These are phyloP conservation scores for Phalacrocorax pelagicus DNA, from an alignment of 2,113 vertebrate species.

Conservation along the genomic window DNA sequence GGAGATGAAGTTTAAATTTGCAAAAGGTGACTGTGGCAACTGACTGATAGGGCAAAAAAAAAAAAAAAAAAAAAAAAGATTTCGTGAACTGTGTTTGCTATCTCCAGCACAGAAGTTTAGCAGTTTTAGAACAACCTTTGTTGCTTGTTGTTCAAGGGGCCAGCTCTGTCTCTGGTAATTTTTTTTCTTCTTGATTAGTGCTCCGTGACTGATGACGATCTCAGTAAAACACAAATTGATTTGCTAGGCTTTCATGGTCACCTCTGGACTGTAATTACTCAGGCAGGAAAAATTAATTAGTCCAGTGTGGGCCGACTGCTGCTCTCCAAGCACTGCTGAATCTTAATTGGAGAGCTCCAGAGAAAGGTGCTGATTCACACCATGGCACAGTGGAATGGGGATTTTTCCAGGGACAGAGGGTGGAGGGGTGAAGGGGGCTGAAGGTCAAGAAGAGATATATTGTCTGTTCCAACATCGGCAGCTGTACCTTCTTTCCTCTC, in stretches of 20 bases:
- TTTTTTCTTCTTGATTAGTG: conserved; percentile 50
- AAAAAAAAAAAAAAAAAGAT: too few species aligned
- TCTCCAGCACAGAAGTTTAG: not conserved
- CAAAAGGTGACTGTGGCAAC: not conserved
- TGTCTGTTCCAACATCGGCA: not conserved
- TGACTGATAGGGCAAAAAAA: not conserved
- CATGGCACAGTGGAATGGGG: not conserved
- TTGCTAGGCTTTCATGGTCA: conserved; percentile 65
- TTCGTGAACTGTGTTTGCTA: not conserved
- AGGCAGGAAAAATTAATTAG: conserved; percentile 71
- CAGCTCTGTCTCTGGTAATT: not conserved
- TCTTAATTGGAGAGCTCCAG: conserved; percentile 48
- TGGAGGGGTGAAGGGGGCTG: not conserved
- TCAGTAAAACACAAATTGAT: conserved; percentile 70
- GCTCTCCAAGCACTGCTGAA: conserved; percentile 18
- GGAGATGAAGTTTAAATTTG: not conserved
- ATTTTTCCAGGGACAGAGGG: not conserved
- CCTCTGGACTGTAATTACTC: conserved; percentile 72
- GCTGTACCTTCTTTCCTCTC: not conserved
- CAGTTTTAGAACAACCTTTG: not conserved
- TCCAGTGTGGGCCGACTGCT: conserved; percentile 40
- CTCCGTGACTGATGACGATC: conserved; percentile 66
- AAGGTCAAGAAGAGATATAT: not conserved
- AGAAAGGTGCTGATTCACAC: conserved; percentile 57
- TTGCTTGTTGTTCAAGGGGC: not conserved